phyloP scores from a whole-genome alignment of 2,797 vertebrate species.

The Lophotriccus pileatus region DNA sequence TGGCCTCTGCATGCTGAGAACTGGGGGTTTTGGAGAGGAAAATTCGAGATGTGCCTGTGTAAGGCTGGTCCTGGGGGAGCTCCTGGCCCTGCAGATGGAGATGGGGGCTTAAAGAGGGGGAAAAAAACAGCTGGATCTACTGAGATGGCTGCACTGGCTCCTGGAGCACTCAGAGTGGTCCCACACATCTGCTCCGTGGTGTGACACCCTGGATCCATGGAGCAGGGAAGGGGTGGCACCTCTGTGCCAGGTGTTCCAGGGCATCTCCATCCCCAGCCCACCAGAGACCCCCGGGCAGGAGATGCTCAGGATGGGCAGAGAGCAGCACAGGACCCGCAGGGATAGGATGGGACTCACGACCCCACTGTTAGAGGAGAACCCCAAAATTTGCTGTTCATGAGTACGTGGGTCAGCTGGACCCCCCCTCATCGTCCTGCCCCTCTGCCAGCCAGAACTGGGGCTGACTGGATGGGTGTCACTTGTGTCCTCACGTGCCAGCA shows the following conservation, averaged over 20 bases:
- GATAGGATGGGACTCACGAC: background rate
- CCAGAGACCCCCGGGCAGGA: background rate
- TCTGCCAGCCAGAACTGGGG: background rate
- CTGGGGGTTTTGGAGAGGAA: background rate
- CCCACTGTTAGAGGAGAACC: fast-evolving
- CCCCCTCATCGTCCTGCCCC: background rate
- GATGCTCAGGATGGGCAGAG: background rate
- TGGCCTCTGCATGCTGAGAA: background rate
- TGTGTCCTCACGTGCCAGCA: fast-evolving
- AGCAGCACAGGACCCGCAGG: background rate
- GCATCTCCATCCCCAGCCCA: background rate
- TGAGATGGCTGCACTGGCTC: background rate
- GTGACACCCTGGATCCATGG: background rate
- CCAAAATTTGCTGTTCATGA: background rate
- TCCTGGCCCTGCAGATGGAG: background rate
- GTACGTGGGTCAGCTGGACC: background rate
- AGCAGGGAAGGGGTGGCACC: background rate
- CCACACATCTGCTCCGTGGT: background rate
- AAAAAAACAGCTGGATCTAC: background rate
- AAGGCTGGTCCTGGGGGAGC: background rate
- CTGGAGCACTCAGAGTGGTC: fast-evolving
- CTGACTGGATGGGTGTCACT: background rate
- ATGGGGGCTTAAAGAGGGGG: no score
- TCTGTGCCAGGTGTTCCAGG: background rate
- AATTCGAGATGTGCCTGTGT: background rate